Evolutionary conservation across 2,113 vertebrate species (phyloP), one percentile per base, ranked within the genome.

Genomic region (Gymnobelideus leadbeateri): DNA sequence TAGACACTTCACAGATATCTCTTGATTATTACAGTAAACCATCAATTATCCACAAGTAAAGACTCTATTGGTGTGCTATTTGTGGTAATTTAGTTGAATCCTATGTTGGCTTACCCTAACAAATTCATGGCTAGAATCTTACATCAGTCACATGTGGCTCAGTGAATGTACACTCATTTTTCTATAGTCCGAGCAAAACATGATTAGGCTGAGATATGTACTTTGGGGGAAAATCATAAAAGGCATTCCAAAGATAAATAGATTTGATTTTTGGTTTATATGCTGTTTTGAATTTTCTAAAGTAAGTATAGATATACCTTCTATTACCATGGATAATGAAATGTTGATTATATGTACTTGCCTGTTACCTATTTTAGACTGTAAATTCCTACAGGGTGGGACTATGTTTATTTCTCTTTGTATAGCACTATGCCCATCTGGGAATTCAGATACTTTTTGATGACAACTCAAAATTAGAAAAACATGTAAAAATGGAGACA

Each of bases 401-500:
- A 84, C n/a, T 43, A 43, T 84, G 68, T 84, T 84, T 84, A 84
- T 84, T 23, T 84, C 19, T 84, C 19, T 84, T 43, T 43, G 37
- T 84, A 84, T 43, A 84, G 68, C 68, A 84, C 68, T 37, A 84
- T 84, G n/a, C 14, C n/a, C 68, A 84, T 84, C n/a, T 84, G 68
- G n/a, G 37, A n/a, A 84, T 84, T 84, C n/a, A 43, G 43, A 43
- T 84, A 43, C 37, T 8, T 84, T 84, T 84, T 84, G 68, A 84
- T 84, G 68, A 84, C n/a, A 84, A 84, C 68, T 84, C n/a, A 84
- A 84, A 84, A 84, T 84, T n/a, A 43, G n/a, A 84, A 84, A 84
- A 84, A 84, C 68, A 84, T 84, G 68, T 84, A 84, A 84, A 84
- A 84, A 84, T 43, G n/a, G 16, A 84, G 68, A 84, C 68, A 84